phyloP scores from a whole-genome alignment of 2,797 vertebrate species.

The Arctocebus calabarensis region DNA sequence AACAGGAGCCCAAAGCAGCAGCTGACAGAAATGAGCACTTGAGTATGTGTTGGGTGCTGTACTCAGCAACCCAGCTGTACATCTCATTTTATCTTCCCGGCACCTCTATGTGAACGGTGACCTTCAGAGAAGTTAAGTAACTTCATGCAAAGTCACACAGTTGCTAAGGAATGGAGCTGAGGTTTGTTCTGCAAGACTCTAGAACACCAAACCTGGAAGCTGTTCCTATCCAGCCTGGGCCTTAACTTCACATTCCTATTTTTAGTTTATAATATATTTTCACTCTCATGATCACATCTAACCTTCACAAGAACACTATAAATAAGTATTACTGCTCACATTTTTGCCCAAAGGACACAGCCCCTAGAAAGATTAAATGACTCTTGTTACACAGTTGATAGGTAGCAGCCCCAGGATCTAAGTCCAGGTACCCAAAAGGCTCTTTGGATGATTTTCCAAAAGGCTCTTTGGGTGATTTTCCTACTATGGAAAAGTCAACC shows the following conservation, averaged over 20 bases:
- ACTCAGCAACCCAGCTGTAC: neutral
- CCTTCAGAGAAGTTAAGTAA: neutral
- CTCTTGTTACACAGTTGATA: neutral
- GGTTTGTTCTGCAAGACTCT: neutral
- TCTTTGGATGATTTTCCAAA: neutral
- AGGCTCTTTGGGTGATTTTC: neutral
- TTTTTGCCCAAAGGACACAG: neutral
- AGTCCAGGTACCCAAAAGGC: neutral
- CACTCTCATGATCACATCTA: neutral
- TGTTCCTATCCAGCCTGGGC: neutral
- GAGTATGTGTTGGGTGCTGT: accelerated
- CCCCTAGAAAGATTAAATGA: neutral
- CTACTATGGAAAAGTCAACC: neutral
- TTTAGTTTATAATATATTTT: neutral
- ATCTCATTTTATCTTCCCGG: neutral
- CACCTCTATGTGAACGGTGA: too few relatives aligned
- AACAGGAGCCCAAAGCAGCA: neutral
- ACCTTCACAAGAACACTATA: neutral
- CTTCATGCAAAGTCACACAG: neutral
- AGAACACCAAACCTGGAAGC: neutral
- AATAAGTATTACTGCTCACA: neutral
- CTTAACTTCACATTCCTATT: neutral
- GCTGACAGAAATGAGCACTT: neutral
- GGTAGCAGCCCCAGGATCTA: neutral
- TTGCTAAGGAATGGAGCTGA: neutral